Conservation (phyloP, 1,140 invertebrate genomes). For the Ceratosolen solmsi region DNA sequence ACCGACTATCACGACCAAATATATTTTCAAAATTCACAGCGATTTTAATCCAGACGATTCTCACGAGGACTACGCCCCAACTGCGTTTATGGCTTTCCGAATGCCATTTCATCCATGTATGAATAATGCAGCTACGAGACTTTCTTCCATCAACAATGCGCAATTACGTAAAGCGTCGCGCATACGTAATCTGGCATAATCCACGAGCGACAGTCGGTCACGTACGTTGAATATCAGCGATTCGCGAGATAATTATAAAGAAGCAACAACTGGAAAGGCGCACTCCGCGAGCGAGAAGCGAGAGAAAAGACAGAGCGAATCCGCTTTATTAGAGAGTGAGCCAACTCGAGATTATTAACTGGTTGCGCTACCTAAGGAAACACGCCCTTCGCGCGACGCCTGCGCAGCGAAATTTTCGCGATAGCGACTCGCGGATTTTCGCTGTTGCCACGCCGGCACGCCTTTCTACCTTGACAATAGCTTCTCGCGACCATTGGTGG, state of each 20-base stretch:
- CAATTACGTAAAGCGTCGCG: neutral
- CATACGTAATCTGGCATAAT: neutral
- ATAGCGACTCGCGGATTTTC: constrained; percentile 30
- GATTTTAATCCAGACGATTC: neutral
- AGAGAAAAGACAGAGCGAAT: neutral
- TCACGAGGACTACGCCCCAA: neutral
- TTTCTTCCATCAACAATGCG: neutral
- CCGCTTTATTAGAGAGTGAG: neutral
- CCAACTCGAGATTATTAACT: neutral
- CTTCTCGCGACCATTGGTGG: neutral
- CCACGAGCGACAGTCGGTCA: neutral
- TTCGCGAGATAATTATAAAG: neutral
- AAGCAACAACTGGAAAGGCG: neutral
- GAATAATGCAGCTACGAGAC: neutral
- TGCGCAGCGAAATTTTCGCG: constrained; percentile 17
- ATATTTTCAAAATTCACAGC: neutral
- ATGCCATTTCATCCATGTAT: too few relatives aligned
- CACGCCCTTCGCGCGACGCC: constrained; percentile 6
- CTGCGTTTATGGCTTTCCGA: neutral
- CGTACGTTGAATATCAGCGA: neutral
- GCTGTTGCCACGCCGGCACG: constrained; percentile 33
- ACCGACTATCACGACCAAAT: neutral
- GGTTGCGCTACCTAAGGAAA: neutral
- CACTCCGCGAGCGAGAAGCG: neutral
- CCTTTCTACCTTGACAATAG: constrained; percentile 25